These are phyloP conservation scores for Fragum whitleyi DNA, from an alignment of 2,888 invertebrate genomes.

Conservation along the genomic window DNA sequence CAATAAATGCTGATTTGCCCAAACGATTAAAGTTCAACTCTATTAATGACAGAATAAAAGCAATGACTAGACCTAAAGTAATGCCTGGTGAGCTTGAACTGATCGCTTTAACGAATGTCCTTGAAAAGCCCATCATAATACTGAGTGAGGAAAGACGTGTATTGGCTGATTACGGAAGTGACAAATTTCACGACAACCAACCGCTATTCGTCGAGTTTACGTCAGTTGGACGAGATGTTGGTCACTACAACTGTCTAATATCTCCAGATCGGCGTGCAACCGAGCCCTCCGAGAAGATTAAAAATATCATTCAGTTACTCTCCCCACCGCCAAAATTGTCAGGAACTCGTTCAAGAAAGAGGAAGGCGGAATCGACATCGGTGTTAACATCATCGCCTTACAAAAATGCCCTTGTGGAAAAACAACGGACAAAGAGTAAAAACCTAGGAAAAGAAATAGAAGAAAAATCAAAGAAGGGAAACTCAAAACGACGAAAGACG, in stretches of 20 bases:
- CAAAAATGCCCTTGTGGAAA: too few species aligned
- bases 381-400: too few species aligned
- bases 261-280: background rate
- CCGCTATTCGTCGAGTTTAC: background rate
- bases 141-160: background rate
- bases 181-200: conserved; percentile 1
- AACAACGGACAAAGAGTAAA: background rate
- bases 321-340: conserved; percentile 28
- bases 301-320: too few species aligned
- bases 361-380: too few species aligned
- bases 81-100: conserved; percentile 19
- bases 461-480: too few species aligned
- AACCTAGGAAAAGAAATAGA: background rate
- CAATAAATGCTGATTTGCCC: too few species aligned
- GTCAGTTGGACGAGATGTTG: background rate
- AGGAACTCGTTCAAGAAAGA: conserved; percentile 9
- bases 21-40: background rate
- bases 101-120: conserved; percentile 6
- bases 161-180: too few species aligned
- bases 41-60: conserved; percentile 5
- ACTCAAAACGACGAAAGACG: too few species aligned
- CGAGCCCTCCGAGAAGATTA: background rate
- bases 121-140: background rate
- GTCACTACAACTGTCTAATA: conserved; percentile 2
- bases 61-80: conserved; percentile 10